These are phyloP conservation scores for Samia ricini DNA, from an alignment of 1,140 invertebrate genomes.

Conservation along the genomic window DNA sequence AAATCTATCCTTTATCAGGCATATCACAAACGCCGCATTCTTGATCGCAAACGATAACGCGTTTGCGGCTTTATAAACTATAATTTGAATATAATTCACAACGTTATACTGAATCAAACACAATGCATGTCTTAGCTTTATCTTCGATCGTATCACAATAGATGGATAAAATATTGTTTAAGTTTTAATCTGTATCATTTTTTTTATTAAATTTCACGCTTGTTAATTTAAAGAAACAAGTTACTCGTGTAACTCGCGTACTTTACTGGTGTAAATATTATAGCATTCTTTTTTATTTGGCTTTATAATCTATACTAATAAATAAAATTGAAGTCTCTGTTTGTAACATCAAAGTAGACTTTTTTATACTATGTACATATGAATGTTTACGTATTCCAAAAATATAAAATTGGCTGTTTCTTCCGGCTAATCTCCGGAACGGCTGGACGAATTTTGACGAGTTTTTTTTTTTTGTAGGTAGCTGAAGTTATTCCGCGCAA, in stretches of 20 bases:
- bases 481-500: no score
- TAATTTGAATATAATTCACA: conserved; percentile 20
- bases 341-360: no score
- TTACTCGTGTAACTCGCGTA: no score
- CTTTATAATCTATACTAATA: not conserved
- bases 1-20: conserved; percentile 42
- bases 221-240: not conserved
- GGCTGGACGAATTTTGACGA: no score
- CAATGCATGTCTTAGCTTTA: conserved; percentile 10
- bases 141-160: conserved; percentile 9
- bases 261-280: not conserved
- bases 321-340: no score
- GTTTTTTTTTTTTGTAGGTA: no score
- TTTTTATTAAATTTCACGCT: not conserved
- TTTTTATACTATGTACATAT: no score
- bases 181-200: conserved; percentile 6
- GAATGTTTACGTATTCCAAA: no score
- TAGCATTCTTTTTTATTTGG: not conserved
- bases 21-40: conserved; percentile 52
- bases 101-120: conserved; percentile 14
- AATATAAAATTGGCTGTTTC: no score
- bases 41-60: conserved; percentile 36
- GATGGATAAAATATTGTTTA: conserved; percentile 3
- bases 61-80: conserved; percentile 13
- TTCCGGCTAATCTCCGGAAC: no score